Evolutionary conservation across 1,140 invertebrate species (phyloP).

Genomic region (Rhagoletis pomonella): DNA sequence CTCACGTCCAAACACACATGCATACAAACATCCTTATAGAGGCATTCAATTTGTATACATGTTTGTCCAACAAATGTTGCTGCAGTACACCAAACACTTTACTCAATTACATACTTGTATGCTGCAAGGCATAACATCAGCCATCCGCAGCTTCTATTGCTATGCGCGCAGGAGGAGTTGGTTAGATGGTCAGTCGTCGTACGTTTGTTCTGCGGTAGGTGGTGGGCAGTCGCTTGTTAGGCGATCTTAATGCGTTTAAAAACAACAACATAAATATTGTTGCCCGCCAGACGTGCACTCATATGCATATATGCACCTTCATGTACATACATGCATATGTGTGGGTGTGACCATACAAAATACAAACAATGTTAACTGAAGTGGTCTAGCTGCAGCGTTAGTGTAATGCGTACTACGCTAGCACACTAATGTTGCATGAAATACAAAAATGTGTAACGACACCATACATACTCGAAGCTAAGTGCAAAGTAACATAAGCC

Average conservation of each 20-base stretch:
- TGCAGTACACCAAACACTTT: slow-evolving; percentile 20
- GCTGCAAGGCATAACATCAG: slow-evolving; percentile 27
- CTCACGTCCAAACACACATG: neutral
- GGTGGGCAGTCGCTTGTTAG: neutral
- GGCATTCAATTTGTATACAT: slow-evolving; percentile 35
- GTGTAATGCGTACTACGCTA: neutral
- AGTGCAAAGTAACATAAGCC: slow-evolving; percentile 12
- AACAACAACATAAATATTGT: slow-evolving; percentile 39
- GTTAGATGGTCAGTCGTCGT: neutral
- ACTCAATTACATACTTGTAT: slow-evolving; percentile 29
- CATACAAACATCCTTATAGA: neutral
- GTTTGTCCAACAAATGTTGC: slow-evolving; percentile 44
- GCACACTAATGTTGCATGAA: slow-evolving; percentile 43
- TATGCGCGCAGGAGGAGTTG: neutral
- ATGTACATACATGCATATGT: too few relatives aligned
- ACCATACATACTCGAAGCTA: neutral
- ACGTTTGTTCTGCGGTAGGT: neutral
- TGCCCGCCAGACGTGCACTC: neutral
- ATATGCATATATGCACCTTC: too few relatives aligned
- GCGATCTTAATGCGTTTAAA: slow-evolving; percentile 49
- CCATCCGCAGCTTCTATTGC: neutral
- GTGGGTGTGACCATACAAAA: too few relatives aligned
- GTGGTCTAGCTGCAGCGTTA: neutral
- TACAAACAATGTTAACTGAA: neutral
- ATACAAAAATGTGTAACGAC: slow-evolving; percentile 30